Evolutionary conservation across 2,888 invertebrate species (phyloP), one percentile per base, ranked within the genome.

Genomic region (Epistrophe grossulariae): DNA sequence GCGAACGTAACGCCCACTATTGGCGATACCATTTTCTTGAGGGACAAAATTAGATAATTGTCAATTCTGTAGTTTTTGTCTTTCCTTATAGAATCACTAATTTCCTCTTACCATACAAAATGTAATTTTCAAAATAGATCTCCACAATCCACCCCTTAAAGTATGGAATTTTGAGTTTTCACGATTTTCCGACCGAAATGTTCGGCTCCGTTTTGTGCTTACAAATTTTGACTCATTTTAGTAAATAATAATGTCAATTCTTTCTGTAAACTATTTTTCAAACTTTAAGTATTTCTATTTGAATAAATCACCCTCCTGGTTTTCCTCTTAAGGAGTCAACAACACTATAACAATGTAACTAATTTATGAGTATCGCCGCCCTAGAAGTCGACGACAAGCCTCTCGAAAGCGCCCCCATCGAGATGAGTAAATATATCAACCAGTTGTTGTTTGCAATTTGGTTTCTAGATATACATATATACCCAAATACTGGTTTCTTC

Each of bases 371-470:
- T 48, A 28, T 35, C 43, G 17, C 31, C 31, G 4, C 24, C 9
- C 19, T 15, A 3, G 4, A 43, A 43, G n/a, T 10, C 31, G 31
- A 31, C 17, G 48, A 66, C 45, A 66, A 66, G 48, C 66, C 48
- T 35, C 17, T 66, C 3, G 17, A 6, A 38, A 45, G n/a, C 10
- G 43, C 40, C 43, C 17, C 48, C 9, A 11, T 68, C 9, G 9
- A 19, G 45, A 31, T 19, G 8, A 66, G 48, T 40, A 66, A 66
- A 66, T 66, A 48, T 38, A 50, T 68, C 50, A 50, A 31, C 35
- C 35, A 38, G 50, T 31, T 50, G 35, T 19, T 38, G 13, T 38
- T 48, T 66, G 28, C 43, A 45, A 35, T 48, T 35, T 13, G 19
- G 24, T 24, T n/a, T n/a, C n/a, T n/a, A 24, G 24, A 24, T 19